Percentiles rank a stretch among this genome's conserved stretches.
These are phyloP conservation scores for Galeopterus variegatus DNA, from an alignment of 2,113 vertebrate species.

Conservation along the genomic window DNA sequence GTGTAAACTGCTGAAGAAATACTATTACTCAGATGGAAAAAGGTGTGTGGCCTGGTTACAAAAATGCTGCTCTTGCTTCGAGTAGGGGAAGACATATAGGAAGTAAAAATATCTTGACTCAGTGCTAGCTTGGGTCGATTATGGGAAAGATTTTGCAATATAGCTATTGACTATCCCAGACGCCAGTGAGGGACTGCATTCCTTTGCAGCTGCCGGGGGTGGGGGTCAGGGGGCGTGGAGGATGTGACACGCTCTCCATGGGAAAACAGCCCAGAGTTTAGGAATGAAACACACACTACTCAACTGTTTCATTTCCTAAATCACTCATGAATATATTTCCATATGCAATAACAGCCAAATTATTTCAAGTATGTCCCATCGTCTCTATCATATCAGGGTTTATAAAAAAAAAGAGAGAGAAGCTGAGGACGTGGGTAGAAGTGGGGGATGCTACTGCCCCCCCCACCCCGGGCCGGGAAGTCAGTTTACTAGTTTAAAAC, in stretches of 20 bases:
- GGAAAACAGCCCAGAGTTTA: conserved; percentile 67
- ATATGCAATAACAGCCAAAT: conserved; percentile 16
- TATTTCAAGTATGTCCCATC: conserved; percentile 30
- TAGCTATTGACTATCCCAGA: neutral
- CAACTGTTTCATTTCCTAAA: conserved; percentile 67
- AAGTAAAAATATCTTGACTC: neutral
- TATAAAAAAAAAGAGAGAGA: neutral
- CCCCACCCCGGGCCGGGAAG: no score
- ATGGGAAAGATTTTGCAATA: neutral
- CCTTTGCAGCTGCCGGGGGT: conserved; percentile 54
- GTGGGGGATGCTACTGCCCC: neutral
- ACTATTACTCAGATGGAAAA: conserved; percentile 14
- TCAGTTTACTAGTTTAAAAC: neutral
- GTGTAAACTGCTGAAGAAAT: conserved; percentile 47
- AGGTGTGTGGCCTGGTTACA: neutral
- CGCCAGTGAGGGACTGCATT: neutral
- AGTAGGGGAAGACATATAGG: neutral
- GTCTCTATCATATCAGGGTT: conserved; percentile 49
- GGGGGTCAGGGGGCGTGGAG: neutral
- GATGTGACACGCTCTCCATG: neutral
- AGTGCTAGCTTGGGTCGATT: neutral
- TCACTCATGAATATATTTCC: conserved; percentile 70
- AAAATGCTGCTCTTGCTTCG: neutral
- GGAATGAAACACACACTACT: conserved; percentile 30
- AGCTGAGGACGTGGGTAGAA: neutral